phyloP scores from a whole-genome alignment of 2,113 vertebrate genomes.

The Heptranchias perlo region DNA sequence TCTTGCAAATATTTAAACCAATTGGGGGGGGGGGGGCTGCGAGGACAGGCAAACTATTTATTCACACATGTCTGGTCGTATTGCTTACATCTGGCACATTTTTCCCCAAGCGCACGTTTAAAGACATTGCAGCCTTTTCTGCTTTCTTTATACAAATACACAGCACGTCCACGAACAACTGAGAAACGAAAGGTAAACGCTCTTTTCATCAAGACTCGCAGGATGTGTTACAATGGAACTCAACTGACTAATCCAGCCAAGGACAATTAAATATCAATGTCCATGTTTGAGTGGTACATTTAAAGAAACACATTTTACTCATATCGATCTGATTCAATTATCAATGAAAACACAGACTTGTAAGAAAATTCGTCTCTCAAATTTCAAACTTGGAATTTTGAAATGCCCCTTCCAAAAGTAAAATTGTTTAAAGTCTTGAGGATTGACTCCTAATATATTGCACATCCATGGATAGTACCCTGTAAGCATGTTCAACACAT shows the following conservation, averaged over 20 bases:
- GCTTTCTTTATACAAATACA: not conserved
- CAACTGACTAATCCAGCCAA: not conserved
- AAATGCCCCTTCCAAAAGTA: not conserved
- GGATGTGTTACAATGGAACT: not conserved
- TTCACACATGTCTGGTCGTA: not conserved
- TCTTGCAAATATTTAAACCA: not conserved
- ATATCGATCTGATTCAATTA: not conserved
- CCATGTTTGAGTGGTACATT: not conserved
- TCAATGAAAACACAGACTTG: not conserved
- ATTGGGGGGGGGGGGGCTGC: not conserved
- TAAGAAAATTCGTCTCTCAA: not conserved
- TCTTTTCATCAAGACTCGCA: not conserved
- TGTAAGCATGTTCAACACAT: not conserved
- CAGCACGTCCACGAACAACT: not conserved
- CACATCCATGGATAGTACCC: not conserved
- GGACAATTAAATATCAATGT: not conserved
- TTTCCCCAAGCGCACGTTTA: not conserved
- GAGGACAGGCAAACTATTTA: not conserved
- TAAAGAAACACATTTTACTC: not conserved
- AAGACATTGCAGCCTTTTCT: not conserved
- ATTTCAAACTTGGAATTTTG: not conserved
- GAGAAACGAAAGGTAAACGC: not conserved
- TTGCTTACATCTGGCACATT: not conserved
- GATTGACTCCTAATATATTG: not conserved
- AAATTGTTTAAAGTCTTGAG: not conserved